phyloP scores from a whole-genome alignment of 2,888 invertebrate species.

The Molorchus minor region DNA sequence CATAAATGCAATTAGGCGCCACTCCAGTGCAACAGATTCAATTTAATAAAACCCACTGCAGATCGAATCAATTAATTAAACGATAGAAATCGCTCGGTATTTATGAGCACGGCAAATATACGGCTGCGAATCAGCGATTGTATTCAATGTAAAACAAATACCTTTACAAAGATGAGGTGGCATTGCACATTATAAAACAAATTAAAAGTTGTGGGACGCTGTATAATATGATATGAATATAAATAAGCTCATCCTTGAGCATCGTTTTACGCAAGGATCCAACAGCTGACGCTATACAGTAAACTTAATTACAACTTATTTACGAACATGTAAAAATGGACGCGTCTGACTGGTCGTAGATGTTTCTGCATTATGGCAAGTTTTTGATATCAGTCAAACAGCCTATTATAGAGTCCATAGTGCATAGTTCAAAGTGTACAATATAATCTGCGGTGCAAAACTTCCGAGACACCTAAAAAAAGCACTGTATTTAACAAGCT shows the following conservation, averaged over 20 bases:
- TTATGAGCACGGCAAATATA: conserved; percentile 5
- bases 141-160: conserved; percentile 14
- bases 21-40: too few species aligned
- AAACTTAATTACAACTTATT: conserved; percentile 7
- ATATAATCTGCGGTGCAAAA: too few species aligned
- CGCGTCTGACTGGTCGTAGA: too few species aligned
- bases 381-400: too few species aligned
- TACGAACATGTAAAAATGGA: not conserved
- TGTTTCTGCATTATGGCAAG: not conserved
- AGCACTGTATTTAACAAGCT: too few species aligned
- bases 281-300: conserved; percentile 30
- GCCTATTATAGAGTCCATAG: too few species aligned
- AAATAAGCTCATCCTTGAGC: conserved; percentile 30
- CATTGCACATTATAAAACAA: conserved; percentile 10
- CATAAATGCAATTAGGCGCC: too few species aligned
- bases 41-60: too few species aligned
- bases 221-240: too few species aligned
- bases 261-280: conserved; percentile 33
- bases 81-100: not conserved
- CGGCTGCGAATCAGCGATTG: not conserved
- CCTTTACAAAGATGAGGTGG: conserved; percentile 18
- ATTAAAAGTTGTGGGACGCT: conserved; percentile 6
- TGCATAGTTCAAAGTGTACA: too few species aligned
- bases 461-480: too few species aligned
- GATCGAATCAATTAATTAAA: not conserved